These are phyloP conservation scores for Scytalopus superciliaris DNA, from an alignment of 2,113 vertebrate species.

Conservation along the genomic window DNA sequence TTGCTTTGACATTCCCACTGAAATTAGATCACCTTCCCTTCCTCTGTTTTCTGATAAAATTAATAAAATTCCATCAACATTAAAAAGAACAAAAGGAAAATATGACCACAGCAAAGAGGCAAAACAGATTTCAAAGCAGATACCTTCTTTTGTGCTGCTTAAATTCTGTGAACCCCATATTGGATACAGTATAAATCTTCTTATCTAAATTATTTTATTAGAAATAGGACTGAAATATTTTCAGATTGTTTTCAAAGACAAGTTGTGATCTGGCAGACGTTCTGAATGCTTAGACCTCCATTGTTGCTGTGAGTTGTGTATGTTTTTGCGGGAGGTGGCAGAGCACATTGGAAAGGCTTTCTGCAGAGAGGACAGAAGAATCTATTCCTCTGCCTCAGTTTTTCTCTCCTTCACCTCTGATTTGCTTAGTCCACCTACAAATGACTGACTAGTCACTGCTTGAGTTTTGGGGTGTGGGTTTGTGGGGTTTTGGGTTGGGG, in stretches of 20 bases:
- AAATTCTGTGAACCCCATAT: not conserved
- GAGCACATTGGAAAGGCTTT: not conserved
- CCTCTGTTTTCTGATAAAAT: conserved; percentile 41
- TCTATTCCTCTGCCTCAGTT: not conserved
- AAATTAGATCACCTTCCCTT: conserved; percentile 34
- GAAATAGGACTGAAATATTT: not conserved
- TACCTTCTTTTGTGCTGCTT: not conserved
- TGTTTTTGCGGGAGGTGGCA: not conserved
- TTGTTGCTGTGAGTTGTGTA: not conserved
- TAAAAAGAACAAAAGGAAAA: not conserved
- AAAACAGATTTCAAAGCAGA: conserved; percentile 7
- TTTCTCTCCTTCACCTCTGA: not conserved
- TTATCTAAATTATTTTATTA: not conserved
- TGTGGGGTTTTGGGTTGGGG: not conserved
- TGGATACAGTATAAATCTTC: not conserved
- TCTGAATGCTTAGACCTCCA: not conserved
- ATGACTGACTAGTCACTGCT: not conserved
- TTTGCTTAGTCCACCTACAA: not conserved
- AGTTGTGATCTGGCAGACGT: not conserved
- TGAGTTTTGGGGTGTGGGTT: not conserved
- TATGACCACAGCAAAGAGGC: not conserved
- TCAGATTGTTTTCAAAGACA: not conserved
- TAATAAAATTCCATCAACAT: conserved; percentile 29
- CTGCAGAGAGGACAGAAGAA: not conserved
- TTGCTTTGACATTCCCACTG: conserved; percentile 11